phyloP scores from a whole-genome alignment of 2,797 vertebrate genomes.

The Lates japonicus region DNA sequence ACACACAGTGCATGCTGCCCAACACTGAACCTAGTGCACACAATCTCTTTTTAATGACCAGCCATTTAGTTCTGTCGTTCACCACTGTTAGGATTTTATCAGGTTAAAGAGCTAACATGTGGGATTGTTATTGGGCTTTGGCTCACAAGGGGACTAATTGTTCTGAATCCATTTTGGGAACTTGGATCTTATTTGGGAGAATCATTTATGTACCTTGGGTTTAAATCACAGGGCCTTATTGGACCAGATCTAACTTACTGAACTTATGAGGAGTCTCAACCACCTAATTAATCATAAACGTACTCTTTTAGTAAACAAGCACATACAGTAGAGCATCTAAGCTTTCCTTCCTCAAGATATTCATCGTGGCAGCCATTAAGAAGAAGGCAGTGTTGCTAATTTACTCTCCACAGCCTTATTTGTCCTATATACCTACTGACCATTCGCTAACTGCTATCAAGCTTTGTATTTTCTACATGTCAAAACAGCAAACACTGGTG shows the following conservation, averaged over 20 bases:
- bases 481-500: neutral
- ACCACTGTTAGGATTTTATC: constrained; percentile 44
- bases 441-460: neutral
- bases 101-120: constrained; percentile 26
- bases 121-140: neutral
- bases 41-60: constrained; percentile 60
- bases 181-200: neutral
- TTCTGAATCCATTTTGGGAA: constrained; percentile 8
- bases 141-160: neutral
- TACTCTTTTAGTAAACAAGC: neutral
- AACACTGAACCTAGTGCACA: constrained; percentile 3
- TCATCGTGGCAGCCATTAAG: neutral
- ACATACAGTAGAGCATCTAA: neutral
- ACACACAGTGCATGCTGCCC: constrained; percentile 33
- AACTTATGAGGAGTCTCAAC: neutral
- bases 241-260: neutral
- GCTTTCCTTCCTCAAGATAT: neutral
- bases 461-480: neutral
- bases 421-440: neutral
- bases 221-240: neutral
- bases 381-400: neutral
- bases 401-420: neutral
- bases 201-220: neutral
- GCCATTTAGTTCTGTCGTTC: constrained; percentile 41
- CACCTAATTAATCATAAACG: neutral